These are phyloP conservation scores for Hyles lineata DNA, from an alignment of 2,888 invertebrate species.

Conservation along the genomic window DNA sequence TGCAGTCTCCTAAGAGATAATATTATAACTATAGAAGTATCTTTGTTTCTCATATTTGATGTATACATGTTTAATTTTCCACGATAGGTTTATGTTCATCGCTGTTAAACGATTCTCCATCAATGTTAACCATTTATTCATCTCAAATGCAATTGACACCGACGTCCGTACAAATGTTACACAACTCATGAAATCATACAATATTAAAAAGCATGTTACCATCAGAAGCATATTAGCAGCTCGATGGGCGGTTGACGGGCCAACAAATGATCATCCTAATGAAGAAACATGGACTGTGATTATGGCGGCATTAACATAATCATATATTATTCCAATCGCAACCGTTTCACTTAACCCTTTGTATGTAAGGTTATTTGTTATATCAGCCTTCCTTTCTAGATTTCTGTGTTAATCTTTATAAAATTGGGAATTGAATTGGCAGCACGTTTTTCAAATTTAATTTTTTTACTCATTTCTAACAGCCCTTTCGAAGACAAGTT, in stretches of 20 bases:
- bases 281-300: constrained; percentile 68
- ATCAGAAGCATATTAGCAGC: constrained; percentile 73
- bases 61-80: neutral
- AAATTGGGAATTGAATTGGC: too few relatives aligned
- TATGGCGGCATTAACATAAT: constrained; percentile 66
- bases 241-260: constrained; percentile 63
- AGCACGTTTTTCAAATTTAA: too few relatives aligned
- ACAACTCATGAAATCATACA: constrained; percentile 20
- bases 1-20: too few relatives aligned
- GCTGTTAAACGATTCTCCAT: neutral
- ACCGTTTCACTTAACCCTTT: constrained; percentile 40
- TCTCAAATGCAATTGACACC: neutral
- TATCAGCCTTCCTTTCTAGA: neutral
- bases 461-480: too few relatives aligned
- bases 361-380: constrained; percentile 8
- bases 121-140: neutral
- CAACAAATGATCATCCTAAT: constrained; percentile 71
- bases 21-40: too few relatives aligned
- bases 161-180: neutral
- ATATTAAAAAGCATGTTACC: constrained; percentile 53
- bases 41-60: too few relatives aligned
- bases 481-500: too few relatives aligned
- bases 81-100: neutral
- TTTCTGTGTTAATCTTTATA: neutral
- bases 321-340: constrained; percentile 65